Evolutionary conservation across 2,888 invertebrate genomes (phyloP).

Genomic region (Eucera pruinosa): DNA sequence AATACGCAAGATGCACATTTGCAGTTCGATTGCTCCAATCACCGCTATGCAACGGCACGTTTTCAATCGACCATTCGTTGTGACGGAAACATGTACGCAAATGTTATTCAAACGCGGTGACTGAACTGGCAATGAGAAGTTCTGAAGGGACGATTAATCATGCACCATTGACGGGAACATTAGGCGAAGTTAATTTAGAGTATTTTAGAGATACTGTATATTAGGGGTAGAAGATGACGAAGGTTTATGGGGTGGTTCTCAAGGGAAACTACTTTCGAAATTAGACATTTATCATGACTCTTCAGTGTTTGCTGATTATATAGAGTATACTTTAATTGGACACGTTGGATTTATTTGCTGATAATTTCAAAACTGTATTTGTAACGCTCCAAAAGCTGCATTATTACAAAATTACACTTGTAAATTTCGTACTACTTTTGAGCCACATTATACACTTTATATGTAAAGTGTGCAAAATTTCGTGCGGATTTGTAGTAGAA

Average conservation of each 20-base stretch:
- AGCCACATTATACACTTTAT: not conserved
- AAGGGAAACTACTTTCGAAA: not conserved
- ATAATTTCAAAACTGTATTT: too few species aligned
- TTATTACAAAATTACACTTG: too few species aligned
- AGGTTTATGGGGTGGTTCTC: not conserved
- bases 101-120: slow-evolving; percentile 29
- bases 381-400: too few species aligned
- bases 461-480: too few species aligned
- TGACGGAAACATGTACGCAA: slow-evolving; percentile 1
- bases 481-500: too few species aligned
- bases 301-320: too few species aligned
- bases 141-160: slow-evolving; percentile 28
- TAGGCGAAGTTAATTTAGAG: slow-evolving; percentile 42
- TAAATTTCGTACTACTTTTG: not conserved
- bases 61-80: slow-evolving; percentile 20
- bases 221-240: not conserved
- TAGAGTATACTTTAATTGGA: too few species aligned
- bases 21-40: not conserved
- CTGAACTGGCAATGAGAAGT: slow-evolving; percentile 12
- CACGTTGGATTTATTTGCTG: too few species aligned
- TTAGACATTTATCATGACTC: too few species aligned
- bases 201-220: slow-evolving; percentile 16
- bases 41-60: not conserved
- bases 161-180: slow-evolving; percentile 35
- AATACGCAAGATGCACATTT: not conserved